Conservation (phyloP, 2,797 vertebrate species). For the Cuculus canorus region DNA sequence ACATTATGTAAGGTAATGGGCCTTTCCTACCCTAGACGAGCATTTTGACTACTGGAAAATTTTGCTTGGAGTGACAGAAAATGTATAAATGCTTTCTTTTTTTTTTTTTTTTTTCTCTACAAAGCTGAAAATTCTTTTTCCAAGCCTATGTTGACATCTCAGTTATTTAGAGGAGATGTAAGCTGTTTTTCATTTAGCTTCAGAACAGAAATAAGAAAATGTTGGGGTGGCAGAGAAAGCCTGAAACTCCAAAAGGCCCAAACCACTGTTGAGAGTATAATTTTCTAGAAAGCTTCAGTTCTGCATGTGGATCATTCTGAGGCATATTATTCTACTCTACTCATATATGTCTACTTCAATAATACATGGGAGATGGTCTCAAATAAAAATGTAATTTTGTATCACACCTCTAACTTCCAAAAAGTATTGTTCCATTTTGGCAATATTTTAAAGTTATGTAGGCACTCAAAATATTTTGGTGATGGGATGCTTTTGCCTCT, state of each 20-base stretch:
- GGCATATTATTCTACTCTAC: accelerated
- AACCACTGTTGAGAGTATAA: neutral
- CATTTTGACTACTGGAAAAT: neutral
- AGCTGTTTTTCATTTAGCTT: neutral
- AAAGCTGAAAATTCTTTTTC: neutral
- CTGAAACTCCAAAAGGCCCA: neutral
- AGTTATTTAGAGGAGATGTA: neutral
- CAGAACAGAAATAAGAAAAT: neutral
- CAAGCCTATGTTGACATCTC: neutral
- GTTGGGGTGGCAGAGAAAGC: neutral
- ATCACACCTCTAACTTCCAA: neutral
- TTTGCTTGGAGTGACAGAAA: neutral
- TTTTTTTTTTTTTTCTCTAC: neutral
- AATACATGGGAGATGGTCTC: neutral
- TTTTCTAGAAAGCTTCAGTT: neutral
- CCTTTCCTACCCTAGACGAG: neutral
- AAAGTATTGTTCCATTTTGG: neutral
- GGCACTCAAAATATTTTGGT: neutral
- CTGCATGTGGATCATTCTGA: neutral
- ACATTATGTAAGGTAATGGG: neutral
- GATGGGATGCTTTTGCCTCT: accelerated
- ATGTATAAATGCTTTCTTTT: neutral
- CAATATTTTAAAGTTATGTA: neutral
- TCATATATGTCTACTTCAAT: neutral
- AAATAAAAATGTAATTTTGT: neutral